Conservation (phyloP, 2,888 invertebrate genomes). For the Meiosimyza platycephala region DNA sequence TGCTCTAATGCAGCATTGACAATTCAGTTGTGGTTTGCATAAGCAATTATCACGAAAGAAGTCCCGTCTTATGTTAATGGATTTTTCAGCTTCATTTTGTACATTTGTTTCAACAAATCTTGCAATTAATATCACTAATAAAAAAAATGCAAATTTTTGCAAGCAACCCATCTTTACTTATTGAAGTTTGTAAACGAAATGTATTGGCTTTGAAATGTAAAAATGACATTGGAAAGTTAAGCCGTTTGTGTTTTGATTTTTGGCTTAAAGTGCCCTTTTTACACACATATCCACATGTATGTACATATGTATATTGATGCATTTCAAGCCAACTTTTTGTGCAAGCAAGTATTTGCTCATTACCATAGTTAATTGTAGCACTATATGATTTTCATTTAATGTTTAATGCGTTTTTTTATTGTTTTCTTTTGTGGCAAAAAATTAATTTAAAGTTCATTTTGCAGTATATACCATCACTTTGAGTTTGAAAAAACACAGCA, state of each 20-base stretch:
- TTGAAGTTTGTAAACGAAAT: not conserved
- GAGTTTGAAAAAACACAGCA: too few relatives aligned
- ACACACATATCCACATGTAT: conserved; percentile 47
- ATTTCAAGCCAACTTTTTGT: too few relatives aligned
- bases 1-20: conserved; percentile 9
- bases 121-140: not conserved
- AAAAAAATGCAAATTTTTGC: not conserved
- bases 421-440: too few relatives aligned
- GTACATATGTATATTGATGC: too few relatives aligned
- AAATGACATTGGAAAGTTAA: too few relatives aligned
- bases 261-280: conserved; percentile 58
- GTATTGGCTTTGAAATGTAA: too few relatives aligned
- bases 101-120: not conserved
- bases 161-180: not conserved
- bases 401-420: too few relatives aligned
- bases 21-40: not conserved
- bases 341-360: too few relatives aligned
- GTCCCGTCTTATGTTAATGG: not conserved
- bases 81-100: not conserved
- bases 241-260: conserved; percentile 27
- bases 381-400: too few relatives aligned
- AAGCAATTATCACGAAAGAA: conserved; percentile 11
- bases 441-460: too few relatives aligned
- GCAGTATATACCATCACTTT: too few relatives aligned
- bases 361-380: not conserved